Evolutionary conservation across 2,888 invertebrate genomes (phyloP).

Genomic region (Chrysolina haemoptera): DNA sequence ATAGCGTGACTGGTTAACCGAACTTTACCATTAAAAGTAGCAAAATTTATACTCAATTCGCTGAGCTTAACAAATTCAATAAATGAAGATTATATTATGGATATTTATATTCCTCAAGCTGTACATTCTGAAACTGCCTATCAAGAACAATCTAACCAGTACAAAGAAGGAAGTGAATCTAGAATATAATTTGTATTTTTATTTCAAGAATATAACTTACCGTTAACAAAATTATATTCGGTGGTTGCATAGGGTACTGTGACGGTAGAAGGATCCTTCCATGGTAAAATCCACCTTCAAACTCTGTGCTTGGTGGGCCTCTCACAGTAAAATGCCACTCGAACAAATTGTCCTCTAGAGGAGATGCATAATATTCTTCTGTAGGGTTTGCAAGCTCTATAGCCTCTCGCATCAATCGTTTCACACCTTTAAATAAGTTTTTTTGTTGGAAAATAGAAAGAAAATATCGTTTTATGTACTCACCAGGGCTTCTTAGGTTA

Average conservation of each 20-base stretch:
- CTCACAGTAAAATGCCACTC: constrained; percentile 98
- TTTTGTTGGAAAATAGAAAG: background rate
- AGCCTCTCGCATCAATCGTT: constrained; percentile 94
- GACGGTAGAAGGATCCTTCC: constrained; percentile 92
- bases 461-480: constrained; percentile 45
- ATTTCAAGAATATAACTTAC: constrained; percentile 70
- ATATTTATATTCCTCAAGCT: too few relatives aligned
- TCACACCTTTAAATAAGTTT: constrained; percentile 78
- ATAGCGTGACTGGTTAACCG: too few relatives aligned
- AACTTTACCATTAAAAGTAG: too few relatives aligned
- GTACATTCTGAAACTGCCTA: too few relatives aligned
- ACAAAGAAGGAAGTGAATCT: too few relatives aligned
- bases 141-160: too few relatives aligned
- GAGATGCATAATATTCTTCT: constrained; percentile 91
- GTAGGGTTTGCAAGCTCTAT: constrained; percentile 88
- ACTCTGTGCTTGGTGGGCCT: constrained; percentile 91
- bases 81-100: too few relatives aligned
- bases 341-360: constrained; percentile 94
- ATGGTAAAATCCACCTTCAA: constrained; percentile 93
- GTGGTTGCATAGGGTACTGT: constrained; percentile 98
- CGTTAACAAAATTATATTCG: constrained; percentile 92
- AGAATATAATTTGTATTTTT: background rate
- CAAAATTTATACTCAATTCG: too few relatives aligned
- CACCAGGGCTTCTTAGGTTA: constrained; percentile 76
- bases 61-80: too few relatives aligned